Base-by-base conservation (phyloP, 2,113 vertebrate genomes). In the Morone chrysops region DNA sequence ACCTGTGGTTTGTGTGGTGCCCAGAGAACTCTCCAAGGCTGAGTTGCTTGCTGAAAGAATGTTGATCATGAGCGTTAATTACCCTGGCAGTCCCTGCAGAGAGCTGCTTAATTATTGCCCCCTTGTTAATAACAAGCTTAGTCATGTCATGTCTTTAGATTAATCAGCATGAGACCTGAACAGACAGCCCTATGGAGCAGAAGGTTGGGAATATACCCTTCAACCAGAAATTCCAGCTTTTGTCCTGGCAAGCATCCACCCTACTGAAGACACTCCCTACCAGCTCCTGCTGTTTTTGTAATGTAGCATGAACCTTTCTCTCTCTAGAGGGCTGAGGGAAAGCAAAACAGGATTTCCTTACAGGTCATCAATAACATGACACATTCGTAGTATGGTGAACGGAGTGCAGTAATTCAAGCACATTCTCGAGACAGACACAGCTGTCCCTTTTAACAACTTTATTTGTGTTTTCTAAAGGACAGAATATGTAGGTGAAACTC, bases 11-110 rank as follows among this genome's bases (percentile, higher is more conserved):
- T 18, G 1, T 9, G 59, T 22, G 71, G n/a, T 5, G 11, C 20
- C 36, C 59, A 36, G 51, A 68, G 31, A 31, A 47, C 45, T 68
- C 59, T n/a, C 11, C 0, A 0, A 18, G 31, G 50, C 70, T 6
- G 7, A 22, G 41, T 43, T 22, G 38, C 25, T 56, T 2, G 6
- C 72, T 56, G 63, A 48, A 81, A 71, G 17, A 75, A 53, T 73
- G 89, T 73, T 88, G 80, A 83, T 85, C 18, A 71, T 77, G 50
- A 84, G 56, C 0, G 38, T 84, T 91, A 89, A 92, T 92, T 87
- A 85, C 75, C 45, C 63, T 0, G 38, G 1, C 36, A 2, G 54
- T 78, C 82, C 63, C 80, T 1, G 41, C 3, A 86, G 82, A 80
- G 51, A 77, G 67, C 66, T 63, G 60, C 82, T 79, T 92, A 88